These are phyloP conservation scores for Idaea biselata DNA, from an alignment of 2,888 invertebrate genomes.

Conservation along the genomic window DNA sequence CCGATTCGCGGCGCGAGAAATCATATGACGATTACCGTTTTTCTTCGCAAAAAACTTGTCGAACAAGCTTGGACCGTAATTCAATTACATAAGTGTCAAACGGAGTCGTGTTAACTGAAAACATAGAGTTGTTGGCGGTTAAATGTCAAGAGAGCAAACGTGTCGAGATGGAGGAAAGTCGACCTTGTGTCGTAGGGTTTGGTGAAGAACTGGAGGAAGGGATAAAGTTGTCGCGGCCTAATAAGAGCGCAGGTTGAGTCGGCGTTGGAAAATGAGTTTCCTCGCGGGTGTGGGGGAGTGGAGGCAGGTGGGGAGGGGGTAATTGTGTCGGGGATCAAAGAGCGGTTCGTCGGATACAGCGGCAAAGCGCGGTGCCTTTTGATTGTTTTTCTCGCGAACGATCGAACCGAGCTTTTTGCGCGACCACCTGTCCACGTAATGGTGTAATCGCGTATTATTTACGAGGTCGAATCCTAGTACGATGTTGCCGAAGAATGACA, in stretches of 20 bases:
- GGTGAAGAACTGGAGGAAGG: neutral
- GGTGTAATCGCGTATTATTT: conserved; percentile 63
- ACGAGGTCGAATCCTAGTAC: conserved; percentile 44
- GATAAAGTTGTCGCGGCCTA: conserved; percentile 47
- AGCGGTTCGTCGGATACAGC: conserved; percentile 56
- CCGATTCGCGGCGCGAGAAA: conserved; percentile 68
- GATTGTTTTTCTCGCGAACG: conserved; percentile 71
- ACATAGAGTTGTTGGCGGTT: conserved; percentile 22
- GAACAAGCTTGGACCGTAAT: conserved; percentile 24
- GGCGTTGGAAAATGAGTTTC: conserved; percentile 78
- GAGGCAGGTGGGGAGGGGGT: conserved; percentile 46
- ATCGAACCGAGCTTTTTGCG: conserved; percentile 53
- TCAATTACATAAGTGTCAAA: conserved; percentile 16
- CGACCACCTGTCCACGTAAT: conserved; percentile 55
- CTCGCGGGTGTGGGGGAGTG: conserved; percentile 43
- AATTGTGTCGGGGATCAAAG: conserved; percentile 68
- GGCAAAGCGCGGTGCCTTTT: conserved; percentile 64
- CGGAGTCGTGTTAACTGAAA: conserved; percentile 10
- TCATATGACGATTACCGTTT: conserved; percentile 31
- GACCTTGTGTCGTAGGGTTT: conserved; percentile 23
- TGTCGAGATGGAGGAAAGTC: conserved; percentile 22
- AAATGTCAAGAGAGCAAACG: conserved; percentile 30
- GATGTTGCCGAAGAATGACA: conserved; percentile 24
- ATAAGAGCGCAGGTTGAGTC: conserved; percentile 71
- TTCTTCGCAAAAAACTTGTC: conserved; percentile 10